Percentiles rank a stretch among this genome's conserved stretches.
Evolutionary conservation across 2,888 invertebrate species (phyloP).

Genomic region (Helleia helle): DNA sequence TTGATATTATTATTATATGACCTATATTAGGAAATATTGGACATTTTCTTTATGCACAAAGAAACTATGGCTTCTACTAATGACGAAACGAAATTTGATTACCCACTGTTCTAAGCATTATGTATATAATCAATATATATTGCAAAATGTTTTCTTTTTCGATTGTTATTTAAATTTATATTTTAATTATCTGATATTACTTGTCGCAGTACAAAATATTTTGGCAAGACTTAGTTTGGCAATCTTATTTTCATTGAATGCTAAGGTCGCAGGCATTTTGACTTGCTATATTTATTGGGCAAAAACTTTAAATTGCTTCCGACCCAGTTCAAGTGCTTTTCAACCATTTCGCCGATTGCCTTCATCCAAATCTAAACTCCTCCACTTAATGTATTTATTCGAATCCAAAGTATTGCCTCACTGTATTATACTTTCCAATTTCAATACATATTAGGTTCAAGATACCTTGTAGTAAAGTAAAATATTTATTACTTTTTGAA

Average conservation of each 20-base stretch:
- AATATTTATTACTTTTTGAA: too few species aligned
- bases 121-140: too few species aligned
- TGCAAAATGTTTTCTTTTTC: too few species aligned
- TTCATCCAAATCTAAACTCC: slow-evolving; percentile 37
- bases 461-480: neutral
- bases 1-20: too few species aligned
- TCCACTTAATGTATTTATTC: slow-evolving; percentile 15
- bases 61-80: too few species aligned
- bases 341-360: slow-evolving; percentile 57
- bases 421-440: slow-evolving; percentile 3
- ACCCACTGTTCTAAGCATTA: too few species aligned
- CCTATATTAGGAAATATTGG: too few species aligned
- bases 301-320: slow-evolving; percentile 69
- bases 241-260: slow-evolving; percentile 1
- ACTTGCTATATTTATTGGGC: slow-evolving; percentile 59
- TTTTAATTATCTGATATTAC: too few species aligned
- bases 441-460: neutral
- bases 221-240: neutral
- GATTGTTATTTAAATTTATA: too few species aligned
- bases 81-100: too few species aligned
- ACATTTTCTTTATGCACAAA: too few species aligned
- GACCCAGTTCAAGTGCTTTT: slow-evolving; percentile 57
- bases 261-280: slow-evolving; percentile 31
- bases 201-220: neutral
- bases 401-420: slow-evolving; percentile 4